Evolutionary conservation across 2,888 invertebrate genomes (phyloP), one percentile per base, ranked within the genome.

Genomic region (Epinotia bilunana): DNA sequence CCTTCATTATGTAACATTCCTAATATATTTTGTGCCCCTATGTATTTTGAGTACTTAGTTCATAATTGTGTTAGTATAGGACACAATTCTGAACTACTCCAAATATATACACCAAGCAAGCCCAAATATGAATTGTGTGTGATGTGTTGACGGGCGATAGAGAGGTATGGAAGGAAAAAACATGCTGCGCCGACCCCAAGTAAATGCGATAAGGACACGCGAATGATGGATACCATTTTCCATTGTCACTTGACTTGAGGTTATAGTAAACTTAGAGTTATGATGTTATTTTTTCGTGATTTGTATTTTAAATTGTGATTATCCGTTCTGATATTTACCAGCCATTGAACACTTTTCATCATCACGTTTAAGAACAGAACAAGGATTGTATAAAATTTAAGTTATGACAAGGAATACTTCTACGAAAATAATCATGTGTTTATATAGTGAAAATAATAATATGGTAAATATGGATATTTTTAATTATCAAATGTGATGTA

Each of bases 401-500:
- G 9, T 65, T 65, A 72, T 58, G 7, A 61, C 23, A 28, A 57
- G 39, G 53, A 62, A 33, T 62, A 68, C 20, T 46, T 43, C 57
- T 73, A 68, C 49, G 28, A 64, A 74, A 33, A 70, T 70, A 53
- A 58, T 58, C 73, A 43, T 69, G 46, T 39, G 18, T 18, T n/a
- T 13, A 33, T 74, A n/a, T n/a, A n/a, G n/a, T n/a, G 28, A 64
- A 74, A 33, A 70, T 70, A 53, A 58, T 58, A 68, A 43, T 69
- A 33, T 39, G 18, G 13, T n/a, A 4, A 63, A 46, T 63, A 49
- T 39, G 20, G 18, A 20, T 57, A 57, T 46, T 13, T 5, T 33
- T 67, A 39, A 68, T 58, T 63, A 74, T 70, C 58, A 13, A 69
- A 74, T 74, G 63, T 74, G 69, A 74, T 70, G 16, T 69, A 69